Conservation (phyloP, 2,888 invertebrate genomes). For the Tuta absoluta region DNA sequence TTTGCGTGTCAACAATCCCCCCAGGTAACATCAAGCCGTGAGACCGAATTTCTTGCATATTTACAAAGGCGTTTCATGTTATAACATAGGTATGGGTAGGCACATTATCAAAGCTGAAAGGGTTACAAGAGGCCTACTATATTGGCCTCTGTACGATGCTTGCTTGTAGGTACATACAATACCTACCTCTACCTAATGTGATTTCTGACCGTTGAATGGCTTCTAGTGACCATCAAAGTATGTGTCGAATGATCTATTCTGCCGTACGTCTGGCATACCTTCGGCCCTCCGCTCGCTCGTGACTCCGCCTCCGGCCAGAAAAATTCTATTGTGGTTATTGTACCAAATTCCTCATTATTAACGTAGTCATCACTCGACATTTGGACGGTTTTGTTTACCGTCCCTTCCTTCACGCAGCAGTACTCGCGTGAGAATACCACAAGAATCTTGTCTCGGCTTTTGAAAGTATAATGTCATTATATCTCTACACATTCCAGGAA, state of each 20-base stretch:
- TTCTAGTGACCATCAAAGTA: slow-evolving; percentile 55
- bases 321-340: slow-evolving; percentile 78
- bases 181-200: slow-evolving; percentile 32
- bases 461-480: slow-evolving; percentile 53
- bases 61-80: neutral
- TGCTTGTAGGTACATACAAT: slow-evolving; percentile 23
- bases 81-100: neutral
- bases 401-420: slow-evolving; percentile 52
- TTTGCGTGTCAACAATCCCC: slow-evolving; percentile 9
- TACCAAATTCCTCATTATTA: slow-evolving; percentile 77
- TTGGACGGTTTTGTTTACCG: slow-evolving; percentile 52
- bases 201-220: slow-evolving; percentile 52
- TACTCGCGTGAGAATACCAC: slow-evolving; percentile 49
- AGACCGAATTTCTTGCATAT: slow-evolving; percentile 6
- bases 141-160: neutral
- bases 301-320: slow-evolving; percentile 71
- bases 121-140: neutral
- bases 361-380: slow-evolving; percentile 61
- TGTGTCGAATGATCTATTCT: slow-evolving; percentile 59
- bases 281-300: slow-evolving; percentile 41
- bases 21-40: slow-evolving; percentile 10
- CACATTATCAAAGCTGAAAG: no score
- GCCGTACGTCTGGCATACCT: slow-evolving; percentile 55
- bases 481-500: slow-evolving; percentile 57
- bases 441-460: slow-evolving; percentile 48